Conservation (phyloP, 1,140 invertebrate species). For the Centruroides vittatus region DNA sequence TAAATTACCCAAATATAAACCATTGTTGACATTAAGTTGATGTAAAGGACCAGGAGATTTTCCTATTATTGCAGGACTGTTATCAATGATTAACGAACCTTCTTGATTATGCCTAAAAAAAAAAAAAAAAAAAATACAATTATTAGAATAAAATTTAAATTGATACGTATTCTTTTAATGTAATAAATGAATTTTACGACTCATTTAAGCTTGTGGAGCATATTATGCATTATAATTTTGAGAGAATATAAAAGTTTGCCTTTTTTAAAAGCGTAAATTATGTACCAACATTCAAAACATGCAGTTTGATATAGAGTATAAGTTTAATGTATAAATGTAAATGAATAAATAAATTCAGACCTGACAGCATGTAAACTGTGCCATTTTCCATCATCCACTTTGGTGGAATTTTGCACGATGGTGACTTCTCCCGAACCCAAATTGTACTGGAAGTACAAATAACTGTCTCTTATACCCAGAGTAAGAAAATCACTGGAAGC, state of each 20-base stretch:
- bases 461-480: constrained; percentile 63
- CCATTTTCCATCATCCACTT: constrained; percentile 81
- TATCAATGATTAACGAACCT: constrained; percentile 70
- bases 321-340: too few species aligned
- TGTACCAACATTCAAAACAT: too few species aligned
- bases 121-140: constrained; percentile 21
- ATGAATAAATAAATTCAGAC: constrained; percentile 32
- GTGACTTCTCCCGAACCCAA: constrained; percentile 35
- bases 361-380: constrained; percentile 72
- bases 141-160: too few species aligned
- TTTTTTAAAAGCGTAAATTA: too few species aligned
- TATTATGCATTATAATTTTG: too few species aligned
- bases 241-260: too few species aligned
- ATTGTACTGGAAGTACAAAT: constrained; percentile 43
- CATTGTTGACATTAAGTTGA: constrained; percentile 69
- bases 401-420: constrained; percentile 69
- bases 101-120: constrained; percentile 62
- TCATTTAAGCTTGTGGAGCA: too few species aligned
- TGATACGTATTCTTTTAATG: too few species aligned
- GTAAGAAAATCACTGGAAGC: constrained; percentile 55
- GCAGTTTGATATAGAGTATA: too few species aligned
- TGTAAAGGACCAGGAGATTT: constrained; percentile 66
- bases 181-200: too few species aligned
- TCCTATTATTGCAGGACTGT: constrained; percentile 54
- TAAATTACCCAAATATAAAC: constrained; percentile 60